Evolutionary conservation across 2,888 invertebrate species (phyloP).

Genomic region (Myopa tessellatipennis): DNA sequence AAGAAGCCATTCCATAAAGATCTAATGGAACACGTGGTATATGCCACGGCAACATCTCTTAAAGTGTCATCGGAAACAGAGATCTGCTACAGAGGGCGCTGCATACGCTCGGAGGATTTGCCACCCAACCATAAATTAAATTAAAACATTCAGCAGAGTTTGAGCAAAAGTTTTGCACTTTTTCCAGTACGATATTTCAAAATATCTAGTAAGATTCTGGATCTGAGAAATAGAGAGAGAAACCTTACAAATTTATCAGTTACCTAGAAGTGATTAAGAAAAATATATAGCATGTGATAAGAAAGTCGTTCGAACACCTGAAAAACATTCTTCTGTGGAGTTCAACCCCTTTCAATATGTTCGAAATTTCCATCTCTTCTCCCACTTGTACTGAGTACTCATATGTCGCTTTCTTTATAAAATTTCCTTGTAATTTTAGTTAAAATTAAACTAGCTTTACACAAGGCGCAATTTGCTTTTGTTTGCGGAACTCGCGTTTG

Average conservation of each 20-base stretch:
- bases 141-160: conserved; percentile 47
- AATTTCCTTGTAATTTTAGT: neutral
- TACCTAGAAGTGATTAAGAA: neutral
- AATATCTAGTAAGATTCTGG: neutral
- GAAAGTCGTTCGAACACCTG: neutral
- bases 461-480: neutral
- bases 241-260: neutral
- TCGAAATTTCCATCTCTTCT: neutral
- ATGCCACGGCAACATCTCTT: conserved; percentile 80
- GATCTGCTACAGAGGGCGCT: conserved; percentile 87
- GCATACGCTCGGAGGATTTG: conserved; percentile 75
- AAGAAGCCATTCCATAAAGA: conserved; percentile 63
- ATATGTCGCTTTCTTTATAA: conserved; percentile 25
- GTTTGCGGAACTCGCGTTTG: neutral
- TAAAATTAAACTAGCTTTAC: conserved; percentile 18
- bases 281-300: conserved; percentile 10
- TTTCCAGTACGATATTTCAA: neutral
- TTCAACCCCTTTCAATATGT: neutral
- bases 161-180: neutral
- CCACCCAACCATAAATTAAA: conserved; percentile 66
- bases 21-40: conserved; percentile 67
- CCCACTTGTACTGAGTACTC: neutral
- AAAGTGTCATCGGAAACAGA: conserved; percentile 89
- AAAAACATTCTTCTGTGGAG: neutral
- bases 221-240: neutral